These are phyloP conservation scores for Ceyx margarethae DNA, from an alignment of 2,113 vertebrate species.

Conservation along the genomic window DNA sequence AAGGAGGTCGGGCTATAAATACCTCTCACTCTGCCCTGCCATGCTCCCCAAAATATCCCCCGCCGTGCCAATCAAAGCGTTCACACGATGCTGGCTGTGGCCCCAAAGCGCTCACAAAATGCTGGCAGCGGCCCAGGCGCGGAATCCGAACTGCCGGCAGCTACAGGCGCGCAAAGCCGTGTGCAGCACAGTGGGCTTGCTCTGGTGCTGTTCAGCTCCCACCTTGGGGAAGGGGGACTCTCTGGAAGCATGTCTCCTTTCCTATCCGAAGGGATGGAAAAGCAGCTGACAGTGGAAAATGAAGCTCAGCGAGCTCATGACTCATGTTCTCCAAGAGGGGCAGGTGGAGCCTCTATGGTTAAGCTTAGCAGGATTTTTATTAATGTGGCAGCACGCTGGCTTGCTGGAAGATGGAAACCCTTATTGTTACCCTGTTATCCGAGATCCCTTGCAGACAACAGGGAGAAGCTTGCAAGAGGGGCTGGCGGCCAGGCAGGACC, in stretches of 20 bases:
- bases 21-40: accelerated
- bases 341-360: neutral
- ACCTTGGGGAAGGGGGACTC: neutral
- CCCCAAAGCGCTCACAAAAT: neutral
- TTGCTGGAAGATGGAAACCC: neutral
- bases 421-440: neutral
- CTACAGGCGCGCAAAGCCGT: neutral
- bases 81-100: neutral
- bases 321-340: conserved; percentile 51
- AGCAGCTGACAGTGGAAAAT: neutral
- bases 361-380: neutral
- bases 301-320: neutral
- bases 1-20: neutral
- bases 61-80: neutral
- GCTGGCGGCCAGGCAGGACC: neutral
- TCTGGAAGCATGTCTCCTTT: neutral
- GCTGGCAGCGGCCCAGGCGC: neutral
- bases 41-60: neutral
- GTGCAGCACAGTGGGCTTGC: neutral
- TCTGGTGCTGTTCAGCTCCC: neutral
- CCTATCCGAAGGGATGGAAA: neutral
- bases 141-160: neutral
- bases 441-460: accelerated
- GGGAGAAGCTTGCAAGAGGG: neutral
- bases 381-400: neutral